phyloP scores from a whole-genome alignment of 2,113 vertebrate genomes.

The Zingel zingel region DNA sequence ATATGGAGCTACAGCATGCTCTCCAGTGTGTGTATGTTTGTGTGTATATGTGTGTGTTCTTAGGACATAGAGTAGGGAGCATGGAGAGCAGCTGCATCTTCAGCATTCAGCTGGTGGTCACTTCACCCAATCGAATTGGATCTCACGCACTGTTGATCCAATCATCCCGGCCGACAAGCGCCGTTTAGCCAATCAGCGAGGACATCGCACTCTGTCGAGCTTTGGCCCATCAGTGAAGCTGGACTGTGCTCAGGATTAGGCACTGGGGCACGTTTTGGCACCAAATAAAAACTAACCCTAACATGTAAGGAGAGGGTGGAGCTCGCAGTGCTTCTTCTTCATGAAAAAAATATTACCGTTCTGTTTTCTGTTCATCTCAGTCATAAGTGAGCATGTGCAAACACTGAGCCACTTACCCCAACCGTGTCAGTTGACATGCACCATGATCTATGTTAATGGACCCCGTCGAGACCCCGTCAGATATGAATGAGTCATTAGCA shows the following conservation, averaged over 20 bases:
- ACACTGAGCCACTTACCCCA: slow-evolving; percentile 7
- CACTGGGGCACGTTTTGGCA: slow-evolving; percentile 1
- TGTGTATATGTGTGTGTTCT: not conserved
- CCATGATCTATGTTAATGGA: slow-evolving; percentile 58
- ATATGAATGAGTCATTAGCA: slow-evolving; percentile 66
- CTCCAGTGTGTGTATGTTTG: slow-evolving; percentile 19
- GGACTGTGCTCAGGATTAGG: slow-evolving; percentile 21
- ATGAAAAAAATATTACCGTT: not conserved
- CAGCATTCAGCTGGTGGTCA: slow-evolving; percentile 58
- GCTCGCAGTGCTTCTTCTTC: not conserved
- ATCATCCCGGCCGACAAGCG: slow-evolving; percentile 62
- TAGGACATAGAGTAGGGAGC: not conserved
- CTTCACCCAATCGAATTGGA: slow-evolving; percentile 68
- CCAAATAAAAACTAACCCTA: not conserved
- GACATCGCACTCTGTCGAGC: slow-evolving; percentile 29
- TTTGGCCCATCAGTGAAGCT: slow-evolving; percentile 38
- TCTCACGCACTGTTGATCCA: slow-evolving; percentile 72
- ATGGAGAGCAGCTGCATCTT: slow-evolving; percentile 61
- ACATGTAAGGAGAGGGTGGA: not conserved
- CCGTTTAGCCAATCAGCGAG: slow-evolving; percentile 68
- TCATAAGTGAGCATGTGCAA: not conserved
- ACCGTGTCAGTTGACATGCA: slow-evolving; percentile 38
- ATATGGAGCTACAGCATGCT: slow-evolving; percentile 57
- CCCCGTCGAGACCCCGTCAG: slow-evolving; percentile 48
- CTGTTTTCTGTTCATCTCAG: not conserved